Evolutionary conservation across 2,888 invertebrate genomes (phyloP), one percentile per base, ranked within the genome.

Genomic region (Dicranocentrus wangi): DNA sequence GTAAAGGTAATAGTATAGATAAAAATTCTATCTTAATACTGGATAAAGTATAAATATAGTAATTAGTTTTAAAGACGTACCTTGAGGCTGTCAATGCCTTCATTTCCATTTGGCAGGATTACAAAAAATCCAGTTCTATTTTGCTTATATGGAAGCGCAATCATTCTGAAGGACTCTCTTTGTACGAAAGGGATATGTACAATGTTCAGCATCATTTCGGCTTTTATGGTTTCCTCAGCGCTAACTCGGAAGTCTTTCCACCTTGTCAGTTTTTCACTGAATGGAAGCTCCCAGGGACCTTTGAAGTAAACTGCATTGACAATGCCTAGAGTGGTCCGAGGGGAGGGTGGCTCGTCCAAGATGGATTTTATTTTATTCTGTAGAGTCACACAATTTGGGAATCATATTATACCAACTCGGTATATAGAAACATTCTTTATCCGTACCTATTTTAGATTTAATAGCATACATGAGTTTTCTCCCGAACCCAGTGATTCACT

Each of bases 71-170:
- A 43, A 43, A 66, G 10, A 19, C 19, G 1, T 55, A 83, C 85
- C 81, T 73, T 81, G 1, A 86, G 55, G 13, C 83, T 90, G 5
- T 88, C 85, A 5, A 87, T 88, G 47, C 90, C 90, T 0, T 90
- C 90, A 8, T 90, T 89, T 23, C 80, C 79, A 15, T 88, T 89
- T 0, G 94, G 94, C 84, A 93, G 90, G 5, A 94, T 87, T 1
- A 92, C 90, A 87, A 93, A 93, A 91, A 94, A 92, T 0, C 88
- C 88, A 1, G 90, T 87, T 72, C 90, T 89, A 68, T 90, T 91
- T 77, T 93, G 93, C 88, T 93, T 92, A 88, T 94, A 94, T 0
- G 94, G 94, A 2, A 94, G 89, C 0, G 92, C 93, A 82, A 94
- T 86, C 87, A 94, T 91, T 86, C 93, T 92, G 72, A 91, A 90